phyloP scores from a whole-genome alignment of 2,113 vertebrate species.

The Hyaena hyaena region DNA sequence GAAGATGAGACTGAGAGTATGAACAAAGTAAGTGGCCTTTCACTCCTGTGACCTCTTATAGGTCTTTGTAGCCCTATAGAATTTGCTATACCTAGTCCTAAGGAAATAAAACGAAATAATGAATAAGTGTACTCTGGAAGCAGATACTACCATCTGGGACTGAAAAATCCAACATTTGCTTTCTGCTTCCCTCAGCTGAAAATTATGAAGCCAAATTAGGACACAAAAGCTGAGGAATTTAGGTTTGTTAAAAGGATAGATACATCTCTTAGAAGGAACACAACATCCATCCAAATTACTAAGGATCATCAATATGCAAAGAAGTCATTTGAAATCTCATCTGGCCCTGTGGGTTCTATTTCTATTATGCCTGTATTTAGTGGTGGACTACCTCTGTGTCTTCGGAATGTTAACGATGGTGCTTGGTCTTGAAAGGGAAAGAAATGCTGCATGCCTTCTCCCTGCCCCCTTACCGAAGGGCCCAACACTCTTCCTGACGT shows the following conservation, averaged over 20 bases:
- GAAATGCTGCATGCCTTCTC: not conserved
- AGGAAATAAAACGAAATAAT: constrained; percentile 35
- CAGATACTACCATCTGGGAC: not conserved
- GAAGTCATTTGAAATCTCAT: not conserved
- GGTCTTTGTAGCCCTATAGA: not conserved
- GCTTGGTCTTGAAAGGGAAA: not conserved
- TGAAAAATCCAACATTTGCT: not conserved
- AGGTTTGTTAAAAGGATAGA: not conserved
- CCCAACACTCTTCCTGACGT: not conserved
- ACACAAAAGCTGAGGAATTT: not conserved
- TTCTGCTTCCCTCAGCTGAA: not conserved
- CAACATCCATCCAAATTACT: not conserved
- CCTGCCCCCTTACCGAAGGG: not conserved
- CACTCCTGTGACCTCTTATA: not conserved
- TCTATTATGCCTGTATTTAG: not conserved
- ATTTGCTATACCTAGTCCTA: not conserved
- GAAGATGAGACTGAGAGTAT: not conserved
- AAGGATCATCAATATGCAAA: not conserved
- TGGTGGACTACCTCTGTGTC: not conserved
- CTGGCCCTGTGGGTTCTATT: not conserved
- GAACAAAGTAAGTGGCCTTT: not conserved
- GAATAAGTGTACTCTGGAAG: constrained; percentile 25
- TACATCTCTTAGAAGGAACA: not conserved
- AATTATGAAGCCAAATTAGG: not conserved
- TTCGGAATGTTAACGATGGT: not conserved